These are phyloP conservation scores for Austrofundulus limnaeus DNA, from an alignment of 2,113 vertebrate species.

Conservation along the genomic window DNA sequence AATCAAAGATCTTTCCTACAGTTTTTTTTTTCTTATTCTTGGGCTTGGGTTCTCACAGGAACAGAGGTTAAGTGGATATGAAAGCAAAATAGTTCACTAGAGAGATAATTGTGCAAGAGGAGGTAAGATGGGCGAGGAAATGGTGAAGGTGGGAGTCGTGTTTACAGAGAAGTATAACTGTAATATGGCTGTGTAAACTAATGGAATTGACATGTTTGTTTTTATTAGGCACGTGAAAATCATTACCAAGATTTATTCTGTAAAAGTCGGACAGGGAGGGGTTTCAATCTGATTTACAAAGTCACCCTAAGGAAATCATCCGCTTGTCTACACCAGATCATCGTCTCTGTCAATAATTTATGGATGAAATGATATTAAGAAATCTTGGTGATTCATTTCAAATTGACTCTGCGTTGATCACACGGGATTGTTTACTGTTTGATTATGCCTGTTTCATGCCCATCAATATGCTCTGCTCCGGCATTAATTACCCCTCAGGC, in stretches of 20 bases:
- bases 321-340: slow-evolving; percentile 16
- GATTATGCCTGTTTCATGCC: not conserved
- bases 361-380: slow-evolving; percentile 7
- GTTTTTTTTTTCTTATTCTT: slow-evolving; percentile 33
- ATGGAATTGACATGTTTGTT: slow-evolving; percentile 12
- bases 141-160: slow-evolving; percentile 25
- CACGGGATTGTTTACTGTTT: slow-evolving; percentile 5
- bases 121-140: slow-evolving; percentile 30
- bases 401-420: slow-evolving; percentile 6
- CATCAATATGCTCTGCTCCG: not conserved
- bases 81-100: slow-evolving; percentile 26
- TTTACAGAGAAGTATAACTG: slow-evolving; percentile 24
- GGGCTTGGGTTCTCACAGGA: slow-evolving; percentile 39
- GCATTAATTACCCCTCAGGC: slow-evolving; percentile 77
- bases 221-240: slow-evolving; percentile 40
- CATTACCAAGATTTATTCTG: slow-evolving; percentile 45
- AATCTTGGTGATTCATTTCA: slow-evolving; percentile 6
- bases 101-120: slow-evolving; percentile 34
- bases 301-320: slow-evolving; percentile 53
- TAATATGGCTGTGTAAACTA: slow-evolving; percentile 21
- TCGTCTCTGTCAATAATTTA: slow-evolving; percentile 13
- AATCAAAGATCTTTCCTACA: slow-evolving; percentile 42
- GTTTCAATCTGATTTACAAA: slow-evolving; percentile 39
- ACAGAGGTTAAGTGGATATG: slow-evolving; percentile 39
- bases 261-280: slow-evolving; percentile 11